A percentile compares a stretch with the other conserved stretches of the same genome.
Evolutionary conservation across 2,888 invertebrate species (phyloP).

Genomic region (Dichetophora obliterata): DNA sequence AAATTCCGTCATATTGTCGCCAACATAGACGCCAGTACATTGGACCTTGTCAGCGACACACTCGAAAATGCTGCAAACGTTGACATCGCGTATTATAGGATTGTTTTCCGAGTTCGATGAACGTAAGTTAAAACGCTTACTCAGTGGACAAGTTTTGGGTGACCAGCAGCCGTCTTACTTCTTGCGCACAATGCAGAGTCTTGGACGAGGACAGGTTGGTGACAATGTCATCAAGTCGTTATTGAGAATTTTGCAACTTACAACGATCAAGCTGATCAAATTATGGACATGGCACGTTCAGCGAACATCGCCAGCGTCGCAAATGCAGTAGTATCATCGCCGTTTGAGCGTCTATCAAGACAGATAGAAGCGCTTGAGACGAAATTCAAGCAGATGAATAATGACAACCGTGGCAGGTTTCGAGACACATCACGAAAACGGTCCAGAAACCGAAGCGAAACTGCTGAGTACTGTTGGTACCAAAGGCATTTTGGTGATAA

Average conservation of each 20-base stretch:
- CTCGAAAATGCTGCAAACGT: background rate
- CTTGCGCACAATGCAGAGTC: too few relatives aligned
- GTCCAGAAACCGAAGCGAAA: background rate
- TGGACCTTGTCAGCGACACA: background rate
- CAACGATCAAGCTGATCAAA: background rate
- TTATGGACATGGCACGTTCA: background rate
- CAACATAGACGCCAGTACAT: background rate
- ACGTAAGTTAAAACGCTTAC: background rate
- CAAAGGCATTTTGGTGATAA: background rate
- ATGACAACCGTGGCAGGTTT: background rate
- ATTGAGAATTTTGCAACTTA: background rate
- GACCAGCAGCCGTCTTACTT: too few relatives aligned
- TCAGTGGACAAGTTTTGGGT: background rate
- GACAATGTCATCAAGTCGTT: slow-evolving; percentile 1
- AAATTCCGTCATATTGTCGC: background rate
- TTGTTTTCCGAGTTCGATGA: background rate
- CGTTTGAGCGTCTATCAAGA: background rate
- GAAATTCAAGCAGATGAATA: background rate
- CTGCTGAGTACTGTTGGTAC: background rate
- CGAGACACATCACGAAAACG: background rate
- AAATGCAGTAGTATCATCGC: background rate
- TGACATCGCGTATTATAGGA: too few relatives aligned
- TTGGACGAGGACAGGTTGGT: background rate
- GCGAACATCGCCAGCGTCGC: background rate
- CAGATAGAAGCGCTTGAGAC: too few relatives aligned